Conservation (phyloP, 2,113 vertebrate genomes). For the Synodontis membranacea region DNA sequence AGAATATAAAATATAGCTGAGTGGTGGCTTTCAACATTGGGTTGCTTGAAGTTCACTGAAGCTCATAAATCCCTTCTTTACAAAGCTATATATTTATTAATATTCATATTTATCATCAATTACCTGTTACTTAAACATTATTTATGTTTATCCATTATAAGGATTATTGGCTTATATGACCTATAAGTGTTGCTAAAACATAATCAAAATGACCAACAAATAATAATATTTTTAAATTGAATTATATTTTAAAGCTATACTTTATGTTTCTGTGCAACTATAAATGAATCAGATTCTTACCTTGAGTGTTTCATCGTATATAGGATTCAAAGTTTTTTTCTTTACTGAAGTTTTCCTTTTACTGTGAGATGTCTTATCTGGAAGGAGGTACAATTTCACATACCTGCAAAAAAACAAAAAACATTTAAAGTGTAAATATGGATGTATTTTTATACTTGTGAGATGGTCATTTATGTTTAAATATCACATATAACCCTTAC, state of each 20-base stretch:
- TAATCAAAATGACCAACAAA: not conserved
- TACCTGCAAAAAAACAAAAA: conserved; percentile 73
- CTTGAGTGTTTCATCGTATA: conserved; percentile 83
- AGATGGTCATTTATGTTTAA: not conserved
- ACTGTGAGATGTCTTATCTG: conserved; percentile 86
- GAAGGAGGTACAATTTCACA: conserved; percentile 92
- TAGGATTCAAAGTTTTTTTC: conserved; percentile 86
- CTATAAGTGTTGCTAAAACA: not conserved
- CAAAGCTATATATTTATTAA: not conserved
- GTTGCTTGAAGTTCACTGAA: not conserved
- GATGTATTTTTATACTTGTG: not conserved
- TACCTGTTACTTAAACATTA: not conserved
- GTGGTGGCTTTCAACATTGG: not conserved
- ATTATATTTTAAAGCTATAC: not conserved
- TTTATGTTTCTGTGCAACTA: not conserved
- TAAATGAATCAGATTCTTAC: conserved; percentile 53
- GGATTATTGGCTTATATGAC: not conserved
- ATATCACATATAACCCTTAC: conserved; percentile 77
- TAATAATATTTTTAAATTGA: not conserved
- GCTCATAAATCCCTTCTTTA: not conserved
- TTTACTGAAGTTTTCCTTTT: conserved; percentile 90
- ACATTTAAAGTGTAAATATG: conserved; percentile 29
- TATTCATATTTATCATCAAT: not conserved
- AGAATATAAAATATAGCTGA: not conserved
- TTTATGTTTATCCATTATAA: not conserved